Base-by-base conservation (phyloP, 2,888 invertebrate genomes). In the Monopis laevigella region DNA sequence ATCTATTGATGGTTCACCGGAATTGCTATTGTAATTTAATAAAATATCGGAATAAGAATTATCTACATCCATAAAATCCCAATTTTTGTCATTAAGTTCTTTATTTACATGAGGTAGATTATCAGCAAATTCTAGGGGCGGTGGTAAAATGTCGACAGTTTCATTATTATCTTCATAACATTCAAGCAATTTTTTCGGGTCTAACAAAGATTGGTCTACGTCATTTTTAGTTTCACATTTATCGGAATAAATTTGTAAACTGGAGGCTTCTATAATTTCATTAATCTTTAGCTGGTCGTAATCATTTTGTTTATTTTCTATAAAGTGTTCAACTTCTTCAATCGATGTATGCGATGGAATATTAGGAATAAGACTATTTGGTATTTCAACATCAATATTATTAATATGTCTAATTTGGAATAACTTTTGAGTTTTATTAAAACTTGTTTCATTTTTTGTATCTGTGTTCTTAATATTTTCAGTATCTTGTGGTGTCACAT, bases 121-220 rank as follows among this genome's bases (percentile, higher is more conserved):
- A 44, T 65, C 63, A 42, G 60, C 50, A 49, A 72, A 78, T 46
- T 67, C 57, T 2, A 56, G 47, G 3, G 78, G 75, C 2, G 77
- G 77, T 10, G 72, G 59, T 42, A 72, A 2, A 32, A 32, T 50
- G 27, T 55, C 56, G 3, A 52, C 50, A 4, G 24, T 14, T 5
- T 54, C 49, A n/a, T 53, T 46, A 21, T 54, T 51, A 16, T 53
- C 51, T 42, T 43, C 50, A 26, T 57, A 53, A 50, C 52, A 55
- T 52, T 71, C 62, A 40, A 80, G 51, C 29, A 80, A 51, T 27
- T 56, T 59, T 59, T 63, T 70, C 2, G 78, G 78, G 51, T 78
- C 58, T 28, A 80, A 61, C 65, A 77, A 60, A 10, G 40, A 43
- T 24, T 29, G 38, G 34, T 41, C 38, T 10, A 44, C 19, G 6